Conservation (phyloP, 2,888 invertebrate species). For the Drosophila melanocephala region DNA sequence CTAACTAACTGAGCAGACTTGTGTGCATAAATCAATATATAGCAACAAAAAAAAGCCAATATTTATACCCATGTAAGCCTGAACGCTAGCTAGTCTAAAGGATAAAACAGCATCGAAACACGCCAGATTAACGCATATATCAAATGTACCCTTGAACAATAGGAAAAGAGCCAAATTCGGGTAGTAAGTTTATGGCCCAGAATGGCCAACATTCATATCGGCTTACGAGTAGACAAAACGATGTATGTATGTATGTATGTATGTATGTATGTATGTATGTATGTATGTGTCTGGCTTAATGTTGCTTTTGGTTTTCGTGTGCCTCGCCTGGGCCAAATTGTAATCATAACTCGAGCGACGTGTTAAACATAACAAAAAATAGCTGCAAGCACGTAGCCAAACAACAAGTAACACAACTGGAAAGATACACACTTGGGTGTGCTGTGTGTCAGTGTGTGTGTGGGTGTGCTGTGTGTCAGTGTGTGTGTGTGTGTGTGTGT, state of each 20-base stretch:
- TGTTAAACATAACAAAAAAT: constrained; percentile 79
- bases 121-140: constrained; percentile 32
- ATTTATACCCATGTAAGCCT: neutral
- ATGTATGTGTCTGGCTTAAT: neutral
- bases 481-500: constrained; percentile 3
- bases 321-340: constrained; percentile 53
- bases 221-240: constrained; percentile 12
- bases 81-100: neutral
- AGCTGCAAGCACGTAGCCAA: constrained; percentile 74
- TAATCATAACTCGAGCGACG: constrained; percentile 77
- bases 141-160: constrained; percentile 16
- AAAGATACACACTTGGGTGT: constrained; percentile 1
- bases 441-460: neutral
- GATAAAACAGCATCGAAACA: constrained; percentile 2
- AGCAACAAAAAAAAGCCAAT: neutral
- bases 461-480: neutral
- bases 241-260: neutral
- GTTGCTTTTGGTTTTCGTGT: neutral
- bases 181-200: constrained; percentile 40
- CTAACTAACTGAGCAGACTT: neutral
- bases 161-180: neutral
- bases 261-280: constrained; percentile 11
- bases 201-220: constrained; percentile 23
- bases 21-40: neutral
- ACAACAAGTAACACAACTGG: constrained; percentile 21